phyloP scores from a whole-genome alignment of 2,888 invertebrate genomes.

The Stictocephala bisonia region DNA sequence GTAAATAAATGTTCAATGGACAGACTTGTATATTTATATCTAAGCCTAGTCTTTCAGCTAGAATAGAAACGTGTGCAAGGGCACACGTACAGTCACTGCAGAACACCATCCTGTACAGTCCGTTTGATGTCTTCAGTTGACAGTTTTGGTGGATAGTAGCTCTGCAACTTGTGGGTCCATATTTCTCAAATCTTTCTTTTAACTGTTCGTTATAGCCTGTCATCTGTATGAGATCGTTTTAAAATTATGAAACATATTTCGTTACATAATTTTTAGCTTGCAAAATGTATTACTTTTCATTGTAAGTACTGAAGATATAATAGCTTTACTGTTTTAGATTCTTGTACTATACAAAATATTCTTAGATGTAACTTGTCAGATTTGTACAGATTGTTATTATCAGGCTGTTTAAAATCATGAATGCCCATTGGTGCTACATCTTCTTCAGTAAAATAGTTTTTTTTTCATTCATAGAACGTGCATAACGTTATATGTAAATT shows the following conservation, averaged over 20 bases:
- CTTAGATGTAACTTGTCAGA: conserved; percentile 11
- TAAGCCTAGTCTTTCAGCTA: conserved; percentile 40
- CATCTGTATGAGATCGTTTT: conserved; percentile 15
- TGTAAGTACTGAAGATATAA: no score
- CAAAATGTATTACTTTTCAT: no score
- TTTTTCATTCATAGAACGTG: no score
- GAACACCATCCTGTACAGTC: conserved; percentile 46
- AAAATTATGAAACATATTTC: no score
- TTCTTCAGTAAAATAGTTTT: no score
- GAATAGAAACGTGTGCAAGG: conserved; percentile 4
- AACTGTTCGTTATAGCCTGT: not conserved
- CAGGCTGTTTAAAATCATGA: not conserved
- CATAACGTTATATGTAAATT: no score
- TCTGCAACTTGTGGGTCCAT: not conserved
- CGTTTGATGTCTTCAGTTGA: conserved; percentile 27
- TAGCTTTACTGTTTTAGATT: no score
- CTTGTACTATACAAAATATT: no score
- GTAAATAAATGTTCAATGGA: not conserved
- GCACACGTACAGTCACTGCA: conserved; percentile 36
- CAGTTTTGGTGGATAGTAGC: conserved; percentile 23
- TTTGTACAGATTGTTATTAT: conserved; percentile 25
- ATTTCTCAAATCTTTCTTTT: conserved; percentile 1
- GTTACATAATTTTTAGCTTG: no score
- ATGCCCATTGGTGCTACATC: no score
- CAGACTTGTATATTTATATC: conserved; percentile 30